Evolutionary conservation across 2,888 invertebrate genomes (phyloP).

Genomic region (Drosophila barbarae): DNA sequence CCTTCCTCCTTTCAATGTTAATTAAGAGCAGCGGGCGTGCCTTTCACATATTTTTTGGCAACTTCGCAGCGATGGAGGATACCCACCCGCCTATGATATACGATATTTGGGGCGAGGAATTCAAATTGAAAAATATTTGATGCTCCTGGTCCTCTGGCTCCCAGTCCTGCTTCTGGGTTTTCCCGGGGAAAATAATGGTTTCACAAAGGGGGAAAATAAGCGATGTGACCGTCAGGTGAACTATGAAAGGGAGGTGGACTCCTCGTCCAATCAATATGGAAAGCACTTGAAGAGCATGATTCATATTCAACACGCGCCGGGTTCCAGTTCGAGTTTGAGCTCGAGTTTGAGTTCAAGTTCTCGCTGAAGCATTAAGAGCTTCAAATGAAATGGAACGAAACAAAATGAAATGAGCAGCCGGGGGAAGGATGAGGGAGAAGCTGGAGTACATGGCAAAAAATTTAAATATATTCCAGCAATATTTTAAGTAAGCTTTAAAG

Average conservation of each 20-base stretch:
- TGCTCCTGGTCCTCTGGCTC: conserved; percentile 1
- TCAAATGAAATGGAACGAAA: conserved; percentile 56
- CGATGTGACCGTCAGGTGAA: conserved; percentile 21
- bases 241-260: conserved; percentile 7
- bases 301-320: conserved; percentile 66
- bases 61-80: neutral
- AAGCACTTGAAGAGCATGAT: conserved; percentile 55
- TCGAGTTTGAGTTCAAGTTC: conserved; percentile 8
- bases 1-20: conserved; percentile 39
- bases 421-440: neutral
- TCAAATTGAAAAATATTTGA: conserved; percentile 52
- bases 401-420: conserved; percentile 53
- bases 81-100: neutral
- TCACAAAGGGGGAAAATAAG: conserved; percentile 15
- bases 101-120: conserved; percentile 7
- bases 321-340: conserved; percentile 1
- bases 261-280: conserved; percentile 64
- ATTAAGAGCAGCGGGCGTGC: conserved; percentile 44
- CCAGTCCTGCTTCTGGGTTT: neutral
- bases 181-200: conserved; percentile 14
- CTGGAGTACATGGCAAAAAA: conserved; percentile 3
- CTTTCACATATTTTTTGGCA: conserved; percentile 12
- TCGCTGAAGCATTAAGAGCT: conserved; percentile 51
- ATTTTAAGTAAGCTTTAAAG: neutral
- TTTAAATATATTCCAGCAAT: neutral